phyloP scores from a whole-genome alignment of 2,113 vertebrate genomes.

The Sander lucioperca region DNA sequence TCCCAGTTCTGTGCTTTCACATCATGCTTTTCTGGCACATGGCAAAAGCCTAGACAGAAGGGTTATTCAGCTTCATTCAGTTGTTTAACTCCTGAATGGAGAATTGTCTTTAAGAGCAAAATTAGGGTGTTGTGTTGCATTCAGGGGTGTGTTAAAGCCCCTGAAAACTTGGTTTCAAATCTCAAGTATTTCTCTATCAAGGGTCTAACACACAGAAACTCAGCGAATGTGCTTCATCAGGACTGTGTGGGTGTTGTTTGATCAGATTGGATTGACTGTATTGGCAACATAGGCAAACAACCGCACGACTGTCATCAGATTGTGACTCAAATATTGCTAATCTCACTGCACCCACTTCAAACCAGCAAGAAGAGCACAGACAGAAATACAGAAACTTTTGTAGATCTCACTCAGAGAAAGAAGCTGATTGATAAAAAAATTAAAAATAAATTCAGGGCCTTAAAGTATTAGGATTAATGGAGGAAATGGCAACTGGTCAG shows the following conservation, averaged over 20 bases:
- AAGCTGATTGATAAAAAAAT: no score
- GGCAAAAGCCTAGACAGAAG: not conserved
- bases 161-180: not conserved
- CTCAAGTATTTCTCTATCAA: no score
- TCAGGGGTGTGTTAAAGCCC: not conserved
- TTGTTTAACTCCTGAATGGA: not conserved
- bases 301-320: conserved; percentile 9
- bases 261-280: conserved; percentile 22
- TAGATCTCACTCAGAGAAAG: not conserved
- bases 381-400: not conserved
- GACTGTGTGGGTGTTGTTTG: conserved; percentile 22
- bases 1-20: not conserved
- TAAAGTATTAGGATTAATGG: not conserved
- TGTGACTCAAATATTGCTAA: conserved; percentile 25
- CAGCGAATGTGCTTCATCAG: not conserved
- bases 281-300: conserved; percentile 13
- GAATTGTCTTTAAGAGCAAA: not conserved
- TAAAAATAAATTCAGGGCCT: no score
- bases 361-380: not conserved
- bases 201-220: not conserved
- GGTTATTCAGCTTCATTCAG: not conserved
- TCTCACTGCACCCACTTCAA: conserved; percentile 1
- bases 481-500: not conserved
- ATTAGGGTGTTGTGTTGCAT: not conserved
- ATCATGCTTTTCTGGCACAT: not conserved